phyloP scores from a whole-genome alignment of 2,113 vertebrate species.

The Amphiprion percula region DNA sequence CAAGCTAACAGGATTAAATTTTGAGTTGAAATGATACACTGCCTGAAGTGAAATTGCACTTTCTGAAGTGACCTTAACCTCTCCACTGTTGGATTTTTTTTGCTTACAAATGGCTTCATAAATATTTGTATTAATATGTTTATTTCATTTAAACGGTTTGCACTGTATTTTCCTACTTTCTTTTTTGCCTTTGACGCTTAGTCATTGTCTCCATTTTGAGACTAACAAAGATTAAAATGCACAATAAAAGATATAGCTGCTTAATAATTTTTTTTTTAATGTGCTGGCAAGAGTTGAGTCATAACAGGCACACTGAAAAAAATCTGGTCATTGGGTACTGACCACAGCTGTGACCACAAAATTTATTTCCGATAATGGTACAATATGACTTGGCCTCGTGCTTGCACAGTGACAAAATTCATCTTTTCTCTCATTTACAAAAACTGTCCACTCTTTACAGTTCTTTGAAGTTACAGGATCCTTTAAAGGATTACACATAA shows the following conservation, averaged over 20 bases:
- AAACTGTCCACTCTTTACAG: background rate
- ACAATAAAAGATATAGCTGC: background rate
- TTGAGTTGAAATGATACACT: background rate
- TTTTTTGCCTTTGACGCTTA: background rate
- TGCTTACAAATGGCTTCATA: background rate
- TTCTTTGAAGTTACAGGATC: background rate
- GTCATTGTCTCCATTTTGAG: background rate
- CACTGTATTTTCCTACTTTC: background rate
- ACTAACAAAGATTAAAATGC: too few relatives aligned
- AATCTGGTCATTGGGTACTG: background rate
- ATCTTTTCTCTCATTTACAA: background rate
- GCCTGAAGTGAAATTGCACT: background rate
- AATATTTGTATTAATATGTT: background rate
- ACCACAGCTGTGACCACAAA: background rate
- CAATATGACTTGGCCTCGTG: background rate
- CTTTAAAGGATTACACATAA: background rate
- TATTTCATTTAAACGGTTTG: background rate
- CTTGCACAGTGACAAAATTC: background rate
- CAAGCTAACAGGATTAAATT: background rate
- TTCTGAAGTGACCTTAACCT: background rate
- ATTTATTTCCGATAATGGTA: background rate
- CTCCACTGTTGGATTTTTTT: background rate
- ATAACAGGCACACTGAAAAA: background rate
- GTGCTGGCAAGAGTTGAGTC: too few relatives aligned
- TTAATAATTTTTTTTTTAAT: background rate